Evolutionary conservation across 2,113 vertebrate genomes (phyloP).

Genomic region (Melanerpes aurifrons): DNA sequence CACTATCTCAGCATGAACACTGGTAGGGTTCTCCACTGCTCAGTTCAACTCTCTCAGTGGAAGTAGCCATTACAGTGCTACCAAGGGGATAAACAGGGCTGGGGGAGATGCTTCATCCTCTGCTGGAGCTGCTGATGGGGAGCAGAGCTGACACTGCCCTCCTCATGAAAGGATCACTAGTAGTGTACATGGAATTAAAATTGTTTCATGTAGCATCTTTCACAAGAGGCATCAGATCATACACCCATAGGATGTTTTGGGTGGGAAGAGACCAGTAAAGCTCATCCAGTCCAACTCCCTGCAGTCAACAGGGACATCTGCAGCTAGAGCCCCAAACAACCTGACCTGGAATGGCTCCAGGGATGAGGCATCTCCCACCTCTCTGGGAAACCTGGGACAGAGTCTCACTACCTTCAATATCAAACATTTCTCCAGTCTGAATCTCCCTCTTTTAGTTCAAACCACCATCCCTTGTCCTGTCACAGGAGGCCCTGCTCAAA

Average conservation of each 20-base stretch:
- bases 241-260: neutral
- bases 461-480: no score
- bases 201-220: neutral
- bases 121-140: accelerated
- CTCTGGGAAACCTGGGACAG: neutral
- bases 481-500: no score
- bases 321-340: no score
- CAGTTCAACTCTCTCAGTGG: neutral
- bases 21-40: neutral
- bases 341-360: no score
- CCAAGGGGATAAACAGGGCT: neutral
- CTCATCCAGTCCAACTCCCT: no score
- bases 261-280: neutral
- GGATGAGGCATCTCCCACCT: no score
- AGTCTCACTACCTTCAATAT: no score
- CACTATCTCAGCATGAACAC: neutral
- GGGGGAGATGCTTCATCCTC: neutral
- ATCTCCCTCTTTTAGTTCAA: no score
- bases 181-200: neutral
- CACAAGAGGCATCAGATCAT: neutral
- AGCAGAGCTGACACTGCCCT: neutral
- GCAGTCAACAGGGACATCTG: no score
- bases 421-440: no score
- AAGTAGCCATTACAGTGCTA: neutral
- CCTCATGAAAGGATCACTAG: neutral